phyloP scores from a whole-genome alignment of 2,888 invertebrate species.

The Diabrotica balteata region DNA sequence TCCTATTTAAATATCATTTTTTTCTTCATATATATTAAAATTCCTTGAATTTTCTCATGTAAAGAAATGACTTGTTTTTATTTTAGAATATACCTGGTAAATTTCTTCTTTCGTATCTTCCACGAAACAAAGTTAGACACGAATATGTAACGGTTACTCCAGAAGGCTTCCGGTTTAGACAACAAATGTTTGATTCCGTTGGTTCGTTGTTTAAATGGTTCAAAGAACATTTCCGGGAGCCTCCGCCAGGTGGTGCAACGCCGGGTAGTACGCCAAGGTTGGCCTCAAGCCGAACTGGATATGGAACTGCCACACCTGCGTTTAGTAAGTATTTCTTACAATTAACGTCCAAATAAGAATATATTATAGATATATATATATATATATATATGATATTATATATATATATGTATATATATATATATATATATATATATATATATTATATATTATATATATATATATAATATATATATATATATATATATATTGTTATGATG shows the following conservation, averaged over 20 bases:
- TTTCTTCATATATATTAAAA: background rate
- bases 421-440: no score
- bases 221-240: conserved; percentile 96
- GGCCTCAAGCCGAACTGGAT: conserved; percentile 67
- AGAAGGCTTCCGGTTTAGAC: conserved; percentile 91
- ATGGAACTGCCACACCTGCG: conserved; percentile 49
- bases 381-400: no score
- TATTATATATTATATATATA: no score
- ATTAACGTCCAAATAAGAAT: no score
- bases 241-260: conserved; percentile 76
- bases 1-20: no score
- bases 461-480: no score
- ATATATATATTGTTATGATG: no score
- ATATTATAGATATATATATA: no score
- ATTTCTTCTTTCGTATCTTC: conserved; percentile 93
- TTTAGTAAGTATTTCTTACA: conserved; percentile 23
- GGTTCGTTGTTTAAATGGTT: conserved; percentile 91
- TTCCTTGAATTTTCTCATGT: background rate
- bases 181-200: conserved; percentile 85
- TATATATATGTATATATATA: no score
- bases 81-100: conserved; percentile 82
- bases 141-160: conserved; percentile 92
- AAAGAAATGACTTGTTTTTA: conserved; percentile 11
- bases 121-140: conserved; percentile 82
- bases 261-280: conserved; percentile 73